Percentiles rank a stretch among this genome's conserved stretches.
These are phyloP conservation scores for Empis livida DNA, from an alignment of 2,888 invertebrate species.

Conservation along the genomic window DNA sequence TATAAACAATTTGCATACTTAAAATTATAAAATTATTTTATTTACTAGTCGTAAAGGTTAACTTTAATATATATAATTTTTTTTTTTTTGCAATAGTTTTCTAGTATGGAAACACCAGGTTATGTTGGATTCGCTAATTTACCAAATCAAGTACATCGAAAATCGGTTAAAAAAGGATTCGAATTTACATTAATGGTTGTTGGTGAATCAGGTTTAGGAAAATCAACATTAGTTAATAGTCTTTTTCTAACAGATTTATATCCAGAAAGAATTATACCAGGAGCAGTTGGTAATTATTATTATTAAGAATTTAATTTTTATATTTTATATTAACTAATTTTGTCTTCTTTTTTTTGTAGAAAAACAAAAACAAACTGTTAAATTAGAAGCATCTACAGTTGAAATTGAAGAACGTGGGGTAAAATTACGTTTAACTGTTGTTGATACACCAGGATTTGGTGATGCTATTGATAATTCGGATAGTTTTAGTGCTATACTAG, in stretches of 20 bases:
- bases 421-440: conserved; percentile 81
- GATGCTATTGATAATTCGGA: conserved; percentile 91
- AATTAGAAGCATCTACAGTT: conserved; percentile 90
- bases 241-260: conserved; percentile 90
- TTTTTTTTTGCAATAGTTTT: conserved; percentile 49
- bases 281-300: conserved; percentile 56
- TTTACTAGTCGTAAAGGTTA: too few species aligned
- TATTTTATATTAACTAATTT: neutral
- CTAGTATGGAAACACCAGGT: conserved; percentile 71
- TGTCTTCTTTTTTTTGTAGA: conserved; percentile 40
- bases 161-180: conserved; percentile 95
- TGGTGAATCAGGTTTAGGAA: conserved; percentile 82
- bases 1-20: too few species aligned
- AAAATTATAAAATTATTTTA: neutral
- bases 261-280: conserved; percentile 80
- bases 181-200: conserved; percentile 97
- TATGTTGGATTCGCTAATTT: conserved; percentile 73
- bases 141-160: conserved; percentile 92
- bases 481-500: conserved; percentile 82
- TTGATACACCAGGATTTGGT: conserved; percentile 93
- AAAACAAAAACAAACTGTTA: conserved; percentile 83
- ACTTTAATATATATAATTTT: neutral
- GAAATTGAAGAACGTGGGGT: conserved; percentile 95
- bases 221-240: conserved; percentile 91
- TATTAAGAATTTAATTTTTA: conserved; percentile 5